Evolutionary conservation across 53 echinoderm and acorn worm species (phyloP).

Genomic region (Zoroaster sp.): DNA sequence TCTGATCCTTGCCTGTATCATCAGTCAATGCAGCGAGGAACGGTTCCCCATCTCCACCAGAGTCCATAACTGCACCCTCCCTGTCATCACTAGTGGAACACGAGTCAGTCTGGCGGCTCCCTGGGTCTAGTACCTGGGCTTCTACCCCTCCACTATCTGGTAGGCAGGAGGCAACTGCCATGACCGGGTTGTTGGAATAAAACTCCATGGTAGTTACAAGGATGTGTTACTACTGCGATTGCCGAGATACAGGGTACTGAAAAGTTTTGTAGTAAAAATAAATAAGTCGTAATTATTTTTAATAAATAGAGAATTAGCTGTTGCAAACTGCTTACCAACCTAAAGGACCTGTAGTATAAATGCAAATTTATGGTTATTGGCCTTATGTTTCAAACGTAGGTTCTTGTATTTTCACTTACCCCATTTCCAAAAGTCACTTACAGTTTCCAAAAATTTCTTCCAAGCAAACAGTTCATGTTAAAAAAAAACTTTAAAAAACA

Average conservation of each 20-base stretch:
- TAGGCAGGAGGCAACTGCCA: conserved; percentile 43
- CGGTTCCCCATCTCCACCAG: background rate
- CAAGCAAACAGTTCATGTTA: no score
- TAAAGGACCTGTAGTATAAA: no score
- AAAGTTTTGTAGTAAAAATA: background rate
- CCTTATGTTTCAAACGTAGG: no score
- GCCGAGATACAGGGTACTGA: background rate
- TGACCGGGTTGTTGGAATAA: conserved; percentile 45
- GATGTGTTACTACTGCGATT: background rate
- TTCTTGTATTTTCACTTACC: no score
- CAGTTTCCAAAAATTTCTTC: no score
- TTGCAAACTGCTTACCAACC: no score
- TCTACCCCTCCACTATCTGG: conserved; percentile 43
- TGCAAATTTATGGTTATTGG: no score
- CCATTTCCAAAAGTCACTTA: no score
- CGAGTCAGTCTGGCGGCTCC: conserved; percentile 8
- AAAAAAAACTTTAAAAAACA: no score
- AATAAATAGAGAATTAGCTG: no score
- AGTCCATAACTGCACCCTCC: conserved; percentile 43
- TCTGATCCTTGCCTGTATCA: background rate
- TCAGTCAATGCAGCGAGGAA: background rate
- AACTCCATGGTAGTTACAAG: conserved; percentile 5
- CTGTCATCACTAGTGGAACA: conserved; percentile 9
- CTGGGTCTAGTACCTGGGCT: conserved; percentile 41
- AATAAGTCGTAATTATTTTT: no score